phyloP scores from a whole-genome alignment of 2,797 vertebrate species.

The Muscicapa striata region DNA sequence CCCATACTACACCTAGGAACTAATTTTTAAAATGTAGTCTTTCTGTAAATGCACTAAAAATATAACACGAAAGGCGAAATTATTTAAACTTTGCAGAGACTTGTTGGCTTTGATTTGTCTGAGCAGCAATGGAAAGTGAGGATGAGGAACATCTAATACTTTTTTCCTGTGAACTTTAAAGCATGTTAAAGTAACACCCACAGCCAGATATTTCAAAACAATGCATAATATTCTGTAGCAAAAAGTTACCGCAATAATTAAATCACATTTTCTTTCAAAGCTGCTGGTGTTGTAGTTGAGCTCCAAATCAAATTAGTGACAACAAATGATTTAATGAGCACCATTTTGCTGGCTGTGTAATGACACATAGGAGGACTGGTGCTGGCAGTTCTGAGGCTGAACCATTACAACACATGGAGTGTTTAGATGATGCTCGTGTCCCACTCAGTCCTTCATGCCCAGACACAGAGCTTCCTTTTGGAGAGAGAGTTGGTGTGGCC shows the following conservation, averaged over 20 bases:
- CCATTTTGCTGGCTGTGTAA: background rate
- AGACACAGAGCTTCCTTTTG: background rate
- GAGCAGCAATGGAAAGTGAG: background rate
- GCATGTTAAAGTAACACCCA: background rate
- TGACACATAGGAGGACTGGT: background rate
- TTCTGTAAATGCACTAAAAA: background rate
- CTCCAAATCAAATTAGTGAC: background rate
- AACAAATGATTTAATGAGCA: background rate
- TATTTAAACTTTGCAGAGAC: background rate
- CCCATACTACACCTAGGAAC: background rate
- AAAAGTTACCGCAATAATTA: background rate
- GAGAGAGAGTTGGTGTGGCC: background rate
- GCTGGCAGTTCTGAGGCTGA: background rate
- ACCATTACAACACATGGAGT: background rate
- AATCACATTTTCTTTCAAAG: background rate
- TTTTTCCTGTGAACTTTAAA: background rate
- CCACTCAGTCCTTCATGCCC: rapidly evolving
- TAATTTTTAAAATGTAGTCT: background rate
- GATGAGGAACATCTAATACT: background rate
- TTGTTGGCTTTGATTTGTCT: background rate
- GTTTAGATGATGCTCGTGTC: rapidly evolving
- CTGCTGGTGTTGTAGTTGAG: background rate
- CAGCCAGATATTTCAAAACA: background rate
- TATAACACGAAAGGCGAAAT: background rate
- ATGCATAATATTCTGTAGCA: background rate